These are phyloP conservation scores for Drosophila chauvacae DNA, from an alignment of 1,140 invertebrate species.

Conservation along the genomic window DNA sequence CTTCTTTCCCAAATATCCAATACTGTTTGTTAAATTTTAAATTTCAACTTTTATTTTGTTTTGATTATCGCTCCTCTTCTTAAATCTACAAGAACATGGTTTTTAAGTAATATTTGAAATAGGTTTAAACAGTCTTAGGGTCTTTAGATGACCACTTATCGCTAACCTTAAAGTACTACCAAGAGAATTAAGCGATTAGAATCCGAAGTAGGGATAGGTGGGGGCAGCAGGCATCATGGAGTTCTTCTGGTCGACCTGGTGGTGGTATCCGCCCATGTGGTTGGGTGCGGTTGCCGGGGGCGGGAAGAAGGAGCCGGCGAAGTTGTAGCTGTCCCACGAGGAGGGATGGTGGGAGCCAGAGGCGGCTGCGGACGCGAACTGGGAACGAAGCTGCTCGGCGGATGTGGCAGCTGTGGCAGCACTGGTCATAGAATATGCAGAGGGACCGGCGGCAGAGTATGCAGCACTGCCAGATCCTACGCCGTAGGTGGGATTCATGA, in stretches of 20 bases:
- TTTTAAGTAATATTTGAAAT: constrained; percentile 32
- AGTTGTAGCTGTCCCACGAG: constrained; percentile 81
- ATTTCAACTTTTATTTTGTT: constrained; percentile 56
- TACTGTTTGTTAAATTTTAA: constrained; percentile 1
- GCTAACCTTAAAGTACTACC: constrained; percentile 16
- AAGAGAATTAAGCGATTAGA: constrained; percentile 42
- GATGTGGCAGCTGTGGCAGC: constrained; percentile 53
- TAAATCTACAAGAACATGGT: constrained; percentile 8
- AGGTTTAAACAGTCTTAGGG: constrained; percentile 66
- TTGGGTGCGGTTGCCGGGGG: constrained; percentile 39
- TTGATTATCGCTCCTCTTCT: constrained; percentile 7
- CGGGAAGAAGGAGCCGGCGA: constrained; percentile 75
- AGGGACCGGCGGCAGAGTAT: constrained; percentile 27
- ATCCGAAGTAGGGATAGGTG: constrained; percentile 76
- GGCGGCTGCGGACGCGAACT: constrained; percentile 75
- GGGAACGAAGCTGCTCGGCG: constrained; percentile 78
- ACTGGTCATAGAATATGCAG: constrained; percentile 59
- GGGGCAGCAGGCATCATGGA: constrained; percentile 58
- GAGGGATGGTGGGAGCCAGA: constrained; percentile 68
- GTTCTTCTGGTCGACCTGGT: constrained; percentile 59
- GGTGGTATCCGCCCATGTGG: constrained; percentile 72
- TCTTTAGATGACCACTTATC: constrained; percentile 29
- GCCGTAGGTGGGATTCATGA: constrained; percentile 54
- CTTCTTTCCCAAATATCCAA: not conserved
- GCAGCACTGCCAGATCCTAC: constrained; percentile 22